Evolutionary conservation across 2,113 vertebrate species (phyloP), one percentile per base, ranked within the genome.

Genomic region (Ammodytes dubius): DNA sequence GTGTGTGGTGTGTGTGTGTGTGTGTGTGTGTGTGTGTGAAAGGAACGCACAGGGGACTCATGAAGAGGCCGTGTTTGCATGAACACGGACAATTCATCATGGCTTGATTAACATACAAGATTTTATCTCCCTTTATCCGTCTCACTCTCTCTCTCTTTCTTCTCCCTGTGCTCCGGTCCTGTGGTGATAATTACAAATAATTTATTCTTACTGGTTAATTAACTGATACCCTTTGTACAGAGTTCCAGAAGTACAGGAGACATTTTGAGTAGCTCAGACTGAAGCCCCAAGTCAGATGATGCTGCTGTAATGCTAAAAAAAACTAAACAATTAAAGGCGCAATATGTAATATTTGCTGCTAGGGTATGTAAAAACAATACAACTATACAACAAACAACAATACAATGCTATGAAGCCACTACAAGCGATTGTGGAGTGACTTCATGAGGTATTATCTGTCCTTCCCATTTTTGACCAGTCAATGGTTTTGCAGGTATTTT

Each of bases 81-180:
- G 88, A 93, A 90, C 86, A 85, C 17, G 75, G 89, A 91, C 89
- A 88, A 94, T 95, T 95, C 87, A 95, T 95, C 93, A 94, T 85
- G 76, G 88, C 90, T 95, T 95, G 93, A 95, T 95, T 94, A 94
- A 93, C 92, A 94, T 87, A 87, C 84, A 90, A 75, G 86, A 88
- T 82, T 91, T 89, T 93, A 65, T 82, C 80, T 83, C 70, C 66
- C 68, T 65, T 46, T 57, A 39, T 45, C 35, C 10, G 0, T 57
- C 52, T 50, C 56, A 58, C 61, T 40, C 54, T n/a, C 42, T 40
- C 7, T 50, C 64, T 75, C 66, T 75, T 52, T 52, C 60, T 19
- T n/a, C 77, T 61, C 70, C n/a, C 69, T 65, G 70, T 69, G 76
- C 61, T 74, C 53, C 57, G 45, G 70, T 89, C 91, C 83, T 79